Conservation (phyloP, 2,888 invertebrate species). For the Dilophus febrilis region DNA sequence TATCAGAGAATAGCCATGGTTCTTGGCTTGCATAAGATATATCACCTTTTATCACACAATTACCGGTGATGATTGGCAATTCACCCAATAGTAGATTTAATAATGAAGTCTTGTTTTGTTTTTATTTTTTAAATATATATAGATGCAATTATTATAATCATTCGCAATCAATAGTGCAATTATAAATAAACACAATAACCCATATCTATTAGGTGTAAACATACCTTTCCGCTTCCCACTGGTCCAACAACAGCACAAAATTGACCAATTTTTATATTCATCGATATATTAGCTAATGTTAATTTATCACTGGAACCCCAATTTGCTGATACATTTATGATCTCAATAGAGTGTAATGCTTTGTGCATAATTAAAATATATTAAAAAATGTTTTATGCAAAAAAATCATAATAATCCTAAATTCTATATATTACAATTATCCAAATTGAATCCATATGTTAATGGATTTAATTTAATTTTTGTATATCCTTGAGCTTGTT, state of each 20-base stretch:
- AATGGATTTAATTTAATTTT: constrained; percentile 14
- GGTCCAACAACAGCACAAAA: constrained; percentile 63
- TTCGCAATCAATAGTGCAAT: too few relatives aligned
- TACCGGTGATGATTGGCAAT: constrained; percentile 34
- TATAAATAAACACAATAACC: too few relatives aligned
- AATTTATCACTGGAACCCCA: constrained; percentile 30
- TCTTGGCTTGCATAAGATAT: constrained; percentile 47
- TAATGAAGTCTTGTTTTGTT: constrained; percentile 28
- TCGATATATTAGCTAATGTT: constrained; percentile 33
- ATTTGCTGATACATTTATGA: constrained; percentile 31
- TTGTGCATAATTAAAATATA: not conserved
- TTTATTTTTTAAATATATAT: not conserved
- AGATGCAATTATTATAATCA: too few relatives aligned
- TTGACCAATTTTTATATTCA: constrained; percentile 36
- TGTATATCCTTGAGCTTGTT: constrained; percentile 19
- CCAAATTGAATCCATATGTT: too few relatives aligned
- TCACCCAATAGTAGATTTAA: constrained; percentile 43
- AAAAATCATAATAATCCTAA: not conserved
- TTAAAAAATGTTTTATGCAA: not conserved
- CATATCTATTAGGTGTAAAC: too few relatives aligned
- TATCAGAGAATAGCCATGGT: constrained; percentile 43
- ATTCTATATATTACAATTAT: too few relatives aligned
- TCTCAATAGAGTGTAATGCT: constrained; percentile 20
- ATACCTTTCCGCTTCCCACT: constrained; percentile 57
- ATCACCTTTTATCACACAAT: constrained; percentile 33